These are phyloP conservation scores for Sisor rabdophorus DNA, from an alignment of 2,113 vertebrate species.

Conservation along the genomic window DNA sequence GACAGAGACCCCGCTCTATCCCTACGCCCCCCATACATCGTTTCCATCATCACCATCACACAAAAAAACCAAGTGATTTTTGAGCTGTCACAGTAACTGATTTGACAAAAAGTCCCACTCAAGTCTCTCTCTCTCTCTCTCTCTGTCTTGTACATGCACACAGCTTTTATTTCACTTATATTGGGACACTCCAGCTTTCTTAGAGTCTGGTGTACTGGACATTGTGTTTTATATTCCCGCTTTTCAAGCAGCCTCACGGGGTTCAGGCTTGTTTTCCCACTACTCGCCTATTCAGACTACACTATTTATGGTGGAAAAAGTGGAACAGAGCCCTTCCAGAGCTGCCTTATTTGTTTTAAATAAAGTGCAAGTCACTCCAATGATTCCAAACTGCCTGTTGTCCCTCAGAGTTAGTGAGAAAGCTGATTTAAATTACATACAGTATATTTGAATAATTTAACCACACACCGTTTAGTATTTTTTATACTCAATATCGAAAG, in stretches of 20 bases:
- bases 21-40: too few relatives aligned
- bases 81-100: slow-evolving; percentile 3
- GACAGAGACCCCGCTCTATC: background rate
- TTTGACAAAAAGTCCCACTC: slow-evolving; percentile 13
- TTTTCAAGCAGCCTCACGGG: slow-evolving; percentile 23
- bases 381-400: slow-evolving; percentile 11
- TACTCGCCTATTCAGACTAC: slow-evolving; percentile 37
- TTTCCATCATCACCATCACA: too few relatives aligned
- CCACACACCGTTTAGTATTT: background rate
- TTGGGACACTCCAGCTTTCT: slow-evolving; percentile 17
- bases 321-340: slow-evolving; percentile 31
- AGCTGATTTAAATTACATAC: background rate
- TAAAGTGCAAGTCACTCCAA: slow-evolving; percentile 23
- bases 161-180: slow-evolving; percentile 16
- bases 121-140: background rate
- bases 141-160: background rate
- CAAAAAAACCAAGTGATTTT: slow-evolving; percentile 11
- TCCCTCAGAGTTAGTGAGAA: background rate
- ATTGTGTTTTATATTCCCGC: slow-evolving; percentile 20
- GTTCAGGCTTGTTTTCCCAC: slow-evolving; percentile 28
- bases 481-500: background rate
- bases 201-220: slow-evolving; percentile 20
- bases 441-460: background rate
- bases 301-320: slow-evolving; percentile 44
- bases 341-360: slow-evolving; percentile 40